Evolutionary conservation across 2,888 invertebrate species (phyloP).

Genomic region (Sarcophaga rosellei): DNA sequence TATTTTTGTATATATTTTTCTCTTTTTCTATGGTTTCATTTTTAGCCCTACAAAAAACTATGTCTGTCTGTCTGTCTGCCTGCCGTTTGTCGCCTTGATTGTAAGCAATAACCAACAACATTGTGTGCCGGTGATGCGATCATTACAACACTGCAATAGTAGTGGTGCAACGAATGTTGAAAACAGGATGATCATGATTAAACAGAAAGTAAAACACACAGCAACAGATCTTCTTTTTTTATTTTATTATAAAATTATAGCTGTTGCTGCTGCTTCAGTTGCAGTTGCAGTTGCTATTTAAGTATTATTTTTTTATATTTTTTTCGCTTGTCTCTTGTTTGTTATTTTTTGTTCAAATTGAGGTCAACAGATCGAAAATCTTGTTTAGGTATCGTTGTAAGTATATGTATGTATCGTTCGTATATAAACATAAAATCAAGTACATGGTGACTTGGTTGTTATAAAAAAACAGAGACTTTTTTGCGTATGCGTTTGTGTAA

Average conservation of each 20-base stretch:
- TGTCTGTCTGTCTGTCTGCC: constrained; percentile 1
- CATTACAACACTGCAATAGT: constrained; percentile 29
- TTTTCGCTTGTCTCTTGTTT: constrained; percentile 38
- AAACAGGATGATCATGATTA: constrained; percentile 59
- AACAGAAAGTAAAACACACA: not conserved
- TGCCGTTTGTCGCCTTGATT: constrained; percentile 43
- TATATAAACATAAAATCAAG: constrained; percentile 32
- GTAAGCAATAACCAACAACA: constrained; percentile 26
- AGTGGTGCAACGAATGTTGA: constrained; percentile 21
- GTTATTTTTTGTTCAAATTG: constrained; percentile 70
- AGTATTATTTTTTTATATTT: constrained; percentile 46
- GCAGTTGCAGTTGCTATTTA: constrained; percentile 44
- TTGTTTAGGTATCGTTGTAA: constrained; percentile 59
- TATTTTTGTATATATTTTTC: constrained; percentile 40
- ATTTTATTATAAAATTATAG: not conserved
- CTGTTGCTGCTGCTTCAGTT: constrained; percentile 19
- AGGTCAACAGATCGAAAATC: constrained; percentile 70
- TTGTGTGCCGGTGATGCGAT: not conserved
- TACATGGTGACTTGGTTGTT: constrained; percentile 13
- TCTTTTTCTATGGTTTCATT: not conserved
- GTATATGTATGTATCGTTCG: constrained; percentile 28
- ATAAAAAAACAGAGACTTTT: constrained; percentile 14
- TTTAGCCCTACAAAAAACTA: constrained; percentile 2
- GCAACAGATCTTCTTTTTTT: not conserved
- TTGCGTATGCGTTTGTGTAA: constrained; percentile 20